Conservation (phyloP, 2,797 vertebrate genomes). For the Dipus sagitta region DNA sequence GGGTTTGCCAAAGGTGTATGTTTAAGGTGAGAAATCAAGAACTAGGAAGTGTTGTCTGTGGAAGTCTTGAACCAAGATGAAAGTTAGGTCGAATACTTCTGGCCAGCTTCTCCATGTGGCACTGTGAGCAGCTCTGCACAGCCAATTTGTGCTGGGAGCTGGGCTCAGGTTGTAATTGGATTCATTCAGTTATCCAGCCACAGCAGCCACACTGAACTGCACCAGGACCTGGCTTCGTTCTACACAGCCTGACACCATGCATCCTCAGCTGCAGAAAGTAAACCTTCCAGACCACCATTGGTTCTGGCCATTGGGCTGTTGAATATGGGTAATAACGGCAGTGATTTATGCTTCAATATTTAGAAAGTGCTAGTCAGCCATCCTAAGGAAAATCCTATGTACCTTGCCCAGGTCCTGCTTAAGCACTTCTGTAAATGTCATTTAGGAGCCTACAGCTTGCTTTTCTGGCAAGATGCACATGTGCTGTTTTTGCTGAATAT, state of each 20-base stretch:
- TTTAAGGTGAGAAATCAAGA: slow-evolving; percentile 65
- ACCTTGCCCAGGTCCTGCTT: background rate
- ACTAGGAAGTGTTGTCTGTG: slow-evolving; percentile 44
- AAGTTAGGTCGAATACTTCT: slow-evolving; percentile 47
- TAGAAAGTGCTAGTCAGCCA: slow-evolving; percentile 56
- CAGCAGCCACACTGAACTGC: slow-evolving; percentile 64
- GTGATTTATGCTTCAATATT: slow-evolving; percentile 69
- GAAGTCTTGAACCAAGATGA: background rate
- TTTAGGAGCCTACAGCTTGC: slow-evolving; percentile 10
- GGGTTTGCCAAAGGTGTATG: slow-evolving; percentile 53
- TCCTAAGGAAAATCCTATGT: background rate
- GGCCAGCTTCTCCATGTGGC: slow-evolving; percentile 10
- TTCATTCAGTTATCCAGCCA: slow-evolving; percentile 48
- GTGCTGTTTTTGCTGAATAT: background rate
- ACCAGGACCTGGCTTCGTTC: slow-evolving; percentile 61
- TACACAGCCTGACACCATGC: slow-evolving; percentile 49
- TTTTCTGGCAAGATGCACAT: slow-evolving; percentile 22
- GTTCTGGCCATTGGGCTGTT: slow-evolving; percentile 49
- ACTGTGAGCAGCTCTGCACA: background rate
- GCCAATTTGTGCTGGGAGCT: background rate
- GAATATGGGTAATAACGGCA: slow-evolving; percentile 58
- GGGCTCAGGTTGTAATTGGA: slow-evolving; percentile 13
- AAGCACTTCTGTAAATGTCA: slow-evolving; percentile 54
- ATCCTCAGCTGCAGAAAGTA: slow-evolving; percentile 62
- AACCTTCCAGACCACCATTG: slow-evolving; percentile 67